Evolutionary conservation across 2,113 vertebrate species (phyloP), one percentile per base, ranked within the genome.

Genomic region (Spilogale gracilis): DNA sequence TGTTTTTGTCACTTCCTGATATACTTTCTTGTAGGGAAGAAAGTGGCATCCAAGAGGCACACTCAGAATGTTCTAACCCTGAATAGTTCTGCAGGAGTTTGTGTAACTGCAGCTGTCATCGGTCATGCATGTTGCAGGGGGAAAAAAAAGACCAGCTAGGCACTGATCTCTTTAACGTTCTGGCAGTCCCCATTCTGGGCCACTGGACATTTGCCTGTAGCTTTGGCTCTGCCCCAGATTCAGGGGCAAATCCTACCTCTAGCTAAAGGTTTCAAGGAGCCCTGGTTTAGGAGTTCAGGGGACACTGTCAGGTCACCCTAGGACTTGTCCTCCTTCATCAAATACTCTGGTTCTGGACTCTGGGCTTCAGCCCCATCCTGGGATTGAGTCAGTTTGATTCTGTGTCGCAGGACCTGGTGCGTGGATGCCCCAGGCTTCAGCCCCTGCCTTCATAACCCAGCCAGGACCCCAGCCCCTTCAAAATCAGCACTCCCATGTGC

Each of bases 351-450:
- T 94, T 89, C 63, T 79, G 80, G 58, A 63, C 82, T 89, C 67
- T 74, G 25, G 67, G 60, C 76, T 93, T 94, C n/a, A 92, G 90
- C 90, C 76, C 92, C 32, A 63, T 43, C 38, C 80, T 58, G 50
- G 48, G 25, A 73, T 45, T 56, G 17, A 89, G 54, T 90, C 67
- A 23, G 50, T 92, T n/a, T 21, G 21, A 89, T 89, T 69, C 80
- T 56, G 25, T 54, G 9, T 21, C 30, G 1, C 1, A 69, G 12
- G 58, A 48, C n/a, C n/a, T 10, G 63, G n/a, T 13, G 93, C 45
- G 21, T 67, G 79, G n/a, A 61, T 61, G 23, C 10, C 25, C 8
- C 30, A 79, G 80, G 60, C 25, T 61, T 88, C 52, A 63, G 52
- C 11, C 20, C 43, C 52, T 52, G 67, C 43, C 52, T 78, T 23